Percentiles rank a stretch among this genome's conserved stretches.
phyloP scores from a whole-genome alignment of 2,113 vertebrate genomes.

The Regulus satrapa region DNA sequence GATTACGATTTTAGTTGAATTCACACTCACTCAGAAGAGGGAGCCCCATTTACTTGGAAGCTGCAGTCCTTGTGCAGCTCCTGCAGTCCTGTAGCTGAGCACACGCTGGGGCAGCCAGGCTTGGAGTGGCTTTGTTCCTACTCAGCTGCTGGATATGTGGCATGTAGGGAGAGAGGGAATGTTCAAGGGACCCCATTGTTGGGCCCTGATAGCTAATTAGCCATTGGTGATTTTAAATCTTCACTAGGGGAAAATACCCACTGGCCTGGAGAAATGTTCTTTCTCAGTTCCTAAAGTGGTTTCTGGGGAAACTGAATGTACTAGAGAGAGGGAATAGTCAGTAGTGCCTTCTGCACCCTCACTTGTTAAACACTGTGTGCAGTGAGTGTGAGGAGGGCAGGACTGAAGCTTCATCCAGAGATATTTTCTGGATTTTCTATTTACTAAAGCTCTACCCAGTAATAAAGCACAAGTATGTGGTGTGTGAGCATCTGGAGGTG shows the following conservation, averaged over 20 bases:
- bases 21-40: not conserved
- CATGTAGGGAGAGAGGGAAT: not conserved
- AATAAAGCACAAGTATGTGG: not conserved
- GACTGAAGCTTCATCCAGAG: not conserved
- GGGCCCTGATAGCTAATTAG: not conserved
- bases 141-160: fast-evolving
- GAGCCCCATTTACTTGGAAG: not conserved
- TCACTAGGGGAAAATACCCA: not conserved
- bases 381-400: not conserved
- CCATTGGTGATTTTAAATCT: not conserved
- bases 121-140: not conserved
- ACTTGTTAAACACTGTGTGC: fast-evolving
- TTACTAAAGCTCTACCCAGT: not conserved
- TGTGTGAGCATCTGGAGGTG: not conserved
- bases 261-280: not conserved
- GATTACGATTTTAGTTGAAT: not conserved
- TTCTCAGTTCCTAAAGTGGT: not conserved
- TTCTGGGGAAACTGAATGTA: not conserved
- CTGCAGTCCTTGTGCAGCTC: not conserved
- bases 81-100: not conserved
- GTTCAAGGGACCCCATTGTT: not conserved
- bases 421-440: too few species aligned
- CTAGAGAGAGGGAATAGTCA: not conserved
- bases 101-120: not conserved
- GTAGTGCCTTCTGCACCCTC: not conserved